Evolutionary conservation across 2,797 vertebrate genomes (phyloP).

Genomic region (Gila robusta): DNA sequence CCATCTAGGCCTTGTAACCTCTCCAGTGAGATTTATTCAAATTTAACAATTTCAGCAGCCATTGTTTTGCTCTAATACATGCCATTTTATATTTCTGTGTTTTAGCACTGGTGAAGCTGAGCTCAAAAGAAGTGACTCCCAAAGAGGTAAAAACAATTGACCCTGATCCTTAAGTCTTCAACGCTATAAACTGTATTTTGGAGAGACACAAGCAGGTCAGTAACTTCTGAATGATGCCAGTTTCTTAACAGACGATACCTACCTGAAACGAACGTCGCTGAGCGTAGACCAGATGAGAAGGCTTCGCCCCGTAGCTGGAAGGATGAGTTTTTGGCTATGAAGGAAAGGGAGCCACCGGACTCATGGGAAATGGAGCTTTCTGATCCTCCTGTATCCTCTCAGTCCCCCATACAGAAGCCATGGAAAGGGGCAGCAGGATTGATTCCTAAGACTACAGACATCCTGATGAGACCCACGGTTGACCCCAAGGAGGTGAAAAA

Average conservation of each 20-base stretch:
- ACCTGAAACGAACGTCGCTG: slow-evolving; percentile 72
- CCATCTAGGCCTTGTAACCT: slow-evolving; percentile 61
- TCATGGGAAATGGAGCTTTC: slow-evolving; percentile 84
- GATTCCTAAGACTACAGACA: slow-evolving; percentile 78
- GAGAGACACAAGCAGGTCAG: slow-evolving; percentile 11
- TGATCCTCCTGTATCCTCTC: slow-evolving; percentile 62
- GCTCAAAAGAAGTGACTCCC: slow-evolving; percentile 78
- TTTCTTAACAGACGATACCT: slow-evolving; percentile 87
- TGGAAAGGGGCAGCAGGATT: slow-evolving; percentile 82
- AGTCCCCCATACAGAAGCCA: slow-evolving; percentile 75
- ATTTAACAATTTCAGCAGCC: not conserved
- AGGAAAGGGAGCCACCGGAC: slow-evolving; percentile 83
- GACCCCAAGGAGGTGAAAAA: slow-evolving; percentile 84
- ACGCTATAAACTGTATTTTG: not conserved
- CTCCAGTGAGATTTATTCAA: slow-evolving; percentile 65
- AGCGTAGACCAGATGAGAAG: slow-evolving; percentile 70
- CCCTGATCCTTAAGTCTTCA: not conserved
- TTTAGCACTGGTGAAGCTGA: slow-evolving; percentile 76
- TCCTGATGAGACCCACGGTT: slow-evolving; percentile 74
- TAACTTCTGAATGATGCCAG: slow-evolving; percentile 72
- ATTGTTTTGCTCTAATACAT: not conserved
- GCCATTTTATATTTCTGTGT: slow-evolving; percentile 47
- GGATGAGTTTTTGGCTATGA: slow-evolving; percentile 74
- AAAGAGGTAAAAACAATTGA: slow-evolving; percentile 82
- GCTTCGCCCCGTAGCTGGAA: slow-evolving; percentile 76